phyloP scores from a whole-genome alignment of 2,113 vertebrate species.

The Oceanodroma tethys region DNA sequence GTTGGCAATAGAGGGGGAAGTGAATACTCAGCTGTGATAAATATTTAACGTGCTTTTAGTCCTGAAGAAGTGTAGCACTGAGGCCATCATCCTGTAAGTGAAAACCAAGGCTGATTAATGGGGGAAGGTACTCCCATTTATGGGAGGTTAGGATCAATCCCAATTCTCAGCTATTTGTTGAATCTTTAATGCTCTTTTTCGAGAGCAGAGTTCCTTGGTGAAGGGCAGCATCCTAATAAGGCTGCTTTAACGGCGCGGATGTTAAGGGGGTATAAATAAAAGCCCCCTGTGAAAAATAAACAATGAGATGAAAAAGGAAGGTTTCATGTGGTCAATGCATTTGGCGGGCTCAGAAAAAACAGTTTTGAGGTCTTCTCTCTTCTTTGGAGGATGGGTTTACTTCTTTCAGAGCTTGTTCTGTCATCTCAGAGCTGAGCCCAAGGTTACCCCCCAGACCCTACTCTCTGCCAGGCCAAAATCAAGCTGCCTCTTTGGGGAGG shows the following conservation, averaged over 20 bases:
- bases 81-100: conserved; percentile 59
- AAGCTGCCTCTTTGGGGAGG: not conserved
- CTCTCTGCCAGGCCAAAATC: not conserved
- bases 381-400: not conserved
- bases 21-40: conserved; percentile 67
- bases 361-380: not conserved
- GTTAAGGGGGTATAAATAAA: conserved; percentile 57
- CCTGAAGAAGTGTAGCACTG: conserved; percentile 55
- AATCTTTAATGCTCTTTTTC: conserved; percentile 65
- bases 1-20: conserved; percentile 48
- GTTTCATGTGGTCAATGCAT: not conserved
- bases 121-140: conserved; percentile 65
- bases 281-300: conserved; percentile 42
- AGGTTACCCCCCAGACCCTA: not conserved
- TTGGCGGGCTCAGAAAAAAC: not conserved
- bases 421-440: not conserved
- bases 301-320: not conserved
- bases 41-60: conserved; percentile 75
- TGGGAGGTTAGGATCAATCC: conserved; percentile 69
- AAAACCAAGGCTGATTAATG: conserved; percentile 70
- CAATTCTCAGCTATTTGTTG: conserved; percentile 68
- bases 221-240: conserved; percentile 60
- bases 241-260: conserved; percentile 35
- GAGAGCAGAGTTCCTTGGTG: conserved; percentile 53
- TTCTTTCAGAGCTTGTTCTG: not conserved